Conservation (phyloP, 1,140 invertebrate genomes). For the Drosophila watanabei region DNA sequence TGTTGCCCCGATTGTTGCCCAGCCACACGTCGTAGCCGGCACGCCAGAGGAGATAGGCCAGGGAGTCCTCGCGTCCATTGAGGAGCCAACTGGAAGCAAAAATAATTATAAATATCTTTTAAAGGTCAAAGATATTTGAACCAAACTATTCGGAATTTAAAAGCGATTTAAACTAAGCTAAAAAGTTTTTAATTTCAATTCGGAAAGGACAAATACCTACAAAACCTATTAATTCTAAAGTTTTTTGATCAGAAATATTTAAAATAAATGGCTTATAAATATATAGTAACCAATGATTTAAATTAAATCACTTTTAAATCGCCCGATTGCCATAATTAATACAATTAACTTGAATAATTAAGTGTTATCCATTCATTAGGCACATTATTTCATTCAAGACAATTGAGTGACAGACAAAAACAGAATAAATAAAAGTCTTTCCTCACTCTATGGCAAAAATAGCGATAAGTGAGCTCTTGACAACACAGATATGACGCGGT, state of each 20-base stretch:
- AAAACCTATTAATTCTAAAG: neutral
- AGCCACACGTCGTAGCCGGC: conserved; percentile 91
- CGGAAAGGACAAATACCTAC: too few relatives aligned
- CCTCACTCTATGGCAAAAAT: neutral
- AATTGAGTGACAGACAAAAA: neutral
- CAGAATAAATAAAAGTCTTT: neutral
- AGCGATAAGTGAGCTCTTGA: neutral
- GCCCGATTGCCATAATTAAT: neutral
- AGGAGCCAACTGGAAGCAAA: conserved; percentile 64
- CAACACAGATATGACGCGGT: neutral
- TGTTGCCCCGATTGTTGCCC: conserved; percentile 90
- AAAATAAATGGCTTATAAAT: neutral
- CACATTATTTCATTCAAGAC: neutral
- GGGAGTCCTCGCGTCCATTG: conserved; percentile 77
- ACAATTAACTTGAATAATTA: neutral
- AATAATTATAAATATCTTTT: neutral
- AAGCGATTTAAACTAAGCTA: too few relatives aligned
- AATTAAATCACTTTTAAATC: neutral
- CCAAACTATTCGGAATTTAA: too few relatives aligned
- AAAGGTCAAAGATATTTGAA: neutral
- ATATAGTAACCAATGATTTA: neutral
- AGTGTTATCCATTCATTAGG: neutral
- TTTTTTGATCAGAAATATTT: neutral
- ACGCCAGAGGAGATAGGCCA: conserved; percentile 89
- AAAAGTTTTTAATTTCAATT: too few relatives aligned